Evolutionary conservation across 2,888 invertebrate species (phyloP).

Genomic region (Trissoscelio sp.): DNA sequence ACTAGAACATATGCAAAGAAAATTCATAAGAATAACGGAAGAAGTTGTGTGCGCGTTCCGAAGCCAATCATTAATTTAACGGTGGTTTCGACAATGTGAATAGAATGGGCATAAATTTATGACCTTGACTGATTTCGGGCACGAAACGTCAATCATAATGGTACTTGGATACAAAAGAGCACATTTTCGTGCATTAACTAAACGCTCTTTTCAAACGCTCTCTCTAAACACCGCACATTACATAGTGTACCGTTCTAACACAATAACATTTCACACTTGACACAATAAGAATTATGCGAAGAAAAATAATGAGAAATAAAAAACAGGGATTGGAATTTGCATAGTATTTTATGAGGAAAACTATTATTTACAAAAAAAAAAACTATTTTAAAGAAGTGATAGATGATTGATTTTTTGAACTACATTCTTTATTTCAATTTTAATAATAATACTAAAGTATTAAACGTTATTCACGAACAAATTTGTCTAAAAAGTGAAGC

Average conservation of each 20-base stretch:
- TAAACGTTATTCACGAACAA: too few species aligned
- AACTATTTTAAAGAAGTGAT: too few species aligned
- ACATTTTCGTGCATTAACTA: constrained; percentile 18
- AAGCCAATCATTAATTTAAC: constrained; percentile 55
- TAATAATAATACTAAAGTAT: too few species aligned
- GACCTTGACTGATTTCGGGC: constrained; percentile 54
- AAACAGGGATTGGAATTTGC: constrained; percentile 11
- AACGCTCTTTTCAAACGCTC: constrained; percentile 24
- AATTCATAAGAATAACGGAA: constrained; percentile 47
- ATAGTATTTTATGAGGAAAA: too few species aligned
- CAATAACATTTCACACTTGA: constrained; percentile 35
- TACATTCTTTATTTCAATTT: too few species aligned
- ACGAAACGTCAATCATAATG: constrained; percentile 48
- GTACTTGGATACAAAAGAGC: constrained; percentile 40
- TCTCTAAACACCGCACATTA: constrained; percentile 13
- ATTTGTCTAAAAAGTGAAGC: too few species aligned
- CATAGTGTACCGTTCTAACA: constrained; percentile 5
- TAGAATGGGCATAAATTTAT: constrained; percentile 34
- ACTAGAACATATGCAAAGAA: constrained; percentile 34
- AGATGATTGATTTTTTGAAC: too few species aligned
- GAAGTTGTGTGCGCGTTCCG: constrained; percentile 7
- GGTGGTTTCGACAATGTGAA: constrained; percentile 49
- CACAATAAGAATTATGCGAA: constrained; percentile 10
- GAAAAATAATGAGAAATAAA: constrained; percentile 6
- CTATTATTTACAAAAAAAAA: too few species aligned